Conservation (phyloP, 2,797 vertebrate species). For the Diplodus puntazzo region DNA sequence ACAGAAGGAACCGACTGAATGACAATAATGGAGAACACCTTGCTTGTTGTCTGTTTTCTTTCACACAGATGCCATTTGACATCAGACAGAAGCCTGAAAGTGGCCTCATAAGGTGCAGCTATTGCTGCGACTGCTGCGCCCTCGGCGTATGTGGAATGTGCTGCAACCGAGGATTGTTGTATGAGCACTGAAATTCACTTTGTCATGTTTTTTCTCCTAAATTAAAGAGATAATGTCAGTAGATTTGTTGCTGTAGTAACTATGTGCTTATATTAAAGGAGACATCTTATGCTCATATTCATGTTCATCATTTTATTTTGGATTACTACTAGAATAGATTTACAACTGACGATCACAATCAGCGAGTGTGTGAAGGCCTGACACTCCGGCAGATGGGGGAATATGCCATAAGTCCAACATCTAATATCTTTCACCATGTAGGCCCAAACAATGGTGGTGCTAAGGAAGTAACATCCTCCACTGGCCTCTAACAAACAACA, state of each 20-base stretch:
- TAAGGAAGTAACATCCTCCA: slow-evolving; percentile 30
- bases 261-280: too few species aligned
- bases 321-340: too few species aligned
- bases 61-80: slow-evolving; percentile 15
- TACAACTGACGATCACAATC: not conserved
- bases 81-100: not conserved
- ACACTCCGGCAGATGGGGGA: not conserved
- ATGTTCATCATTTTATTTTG: too few species aligned
- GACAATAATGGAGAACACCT: not conserved
- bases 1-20: not conserved
- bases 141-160: slow-evolving; percentile 22
- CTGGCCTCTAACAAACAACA: slow-evolving; percentile 51
- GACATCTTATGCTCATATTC: too few species aligned
- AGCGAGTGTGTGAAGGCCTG: not conserved
- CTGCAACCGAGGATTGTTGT: slow-evolving; percentile 5
- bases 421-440: not conserved
- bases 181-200: not conserved
- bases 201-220: not conserved
- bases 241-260: not conserved
- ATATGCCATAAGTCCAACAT: not conserved
- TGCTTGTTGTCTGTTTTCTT: slow-evolving; percentile 5
- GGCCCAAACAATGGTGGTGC: slow-evolving; percentile 1
- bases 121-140: slow-evolving; percentile 42
- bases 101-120: not conserved
- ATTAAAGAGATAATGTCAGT: slow-evolving; percentile 1